A percentile compares a stretch with the other conserved stretches of the same genome.
Conservation (phyloP, 2,797 vertebrate genomes). For the Somateria mollissima region DNA sequence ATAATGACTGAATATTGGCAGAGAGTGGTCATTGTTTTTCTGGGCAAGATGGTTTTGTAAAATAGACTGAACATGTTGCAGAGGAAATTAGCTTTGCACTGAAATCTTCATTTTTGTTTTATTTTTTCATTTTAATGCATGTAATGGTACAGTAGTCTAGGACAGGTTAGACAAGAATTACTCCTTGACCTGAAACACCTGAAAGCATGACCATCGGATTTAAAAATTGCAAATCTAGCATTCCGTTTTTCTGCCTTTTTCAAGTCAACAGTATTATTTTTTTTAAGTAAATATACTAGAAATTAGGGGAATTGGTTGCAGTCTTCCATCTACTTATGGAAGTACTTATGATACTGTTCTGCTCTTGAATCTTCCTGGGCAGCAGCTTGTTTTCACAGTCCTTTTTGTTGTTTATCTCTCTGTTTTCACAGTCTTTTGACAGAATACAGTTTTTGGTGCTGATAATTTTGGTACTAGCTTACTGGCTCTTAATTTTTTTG, state of each 20-base stretch:
- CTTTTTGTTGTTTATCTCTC: too few species aligned
- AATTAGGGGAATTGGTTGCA: neutral
- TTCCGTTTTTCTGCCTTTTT: neutral
- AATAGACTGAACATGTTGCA: neutral
- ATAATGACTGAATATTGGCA: neutral
- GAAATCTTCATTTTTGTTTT: rapidly evolving
- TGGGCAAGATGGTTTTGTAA: neutral
- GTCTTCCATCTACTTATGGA: neutral
- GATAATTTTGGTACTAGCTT: neutral
- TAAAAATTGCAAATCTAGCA: neutral
- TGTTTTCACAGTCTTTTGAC: neutral
- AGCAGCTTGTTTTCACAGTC: neutral
- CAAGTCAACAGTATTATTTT: neutral
- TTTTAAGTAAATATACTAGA: neutral
- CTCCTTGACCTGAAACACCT: neutral
- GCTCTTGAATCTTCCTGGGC: neutral
- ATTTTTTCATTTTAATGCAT: neutral
- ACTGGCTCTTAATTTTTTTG: neutral
- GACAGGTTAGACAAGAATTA: neutral
- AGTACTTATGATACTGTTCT: neutral
- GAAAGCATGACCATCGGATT: neutral
- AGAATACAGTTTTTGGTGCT: neutral
- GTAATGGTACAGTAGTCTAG: neutral
- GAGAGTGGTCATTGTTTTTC: neutral
- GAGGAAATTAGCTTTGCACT: neutral